phyloP scores from a whole-genome alignment of 2,797 vertebrate genomes.

The Netta rufina region DNA sequence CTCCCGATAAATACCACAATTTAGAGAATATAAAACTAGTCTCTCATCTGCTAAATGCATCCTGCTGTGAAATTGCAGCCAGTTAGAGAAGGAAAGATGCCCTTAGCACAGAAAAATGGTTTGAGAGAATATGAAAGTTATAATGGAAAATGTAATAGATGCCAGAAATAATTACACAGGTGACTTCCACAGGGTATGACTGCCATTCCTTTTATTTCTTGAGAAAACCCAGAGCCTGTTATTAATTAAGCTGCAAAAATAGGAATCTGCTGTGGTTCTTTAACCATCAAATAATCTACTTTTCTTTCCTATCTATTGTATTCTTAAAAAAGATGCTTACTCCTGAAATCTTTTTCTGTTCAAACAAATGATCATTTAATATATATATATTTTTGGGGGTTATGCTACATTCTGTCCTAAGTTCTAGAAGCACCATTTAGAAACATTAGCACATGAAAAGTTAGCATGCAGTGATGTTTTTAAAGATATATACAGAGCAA shows the following conservation, averaged over 20 bases:
- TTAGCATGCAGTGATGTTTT: not conserved
- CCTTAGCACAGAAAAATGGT: conserved; percentile 36
- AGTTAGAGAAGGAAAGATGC: conserved; percentile 53
- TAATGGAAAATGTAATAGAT: conserved; percentile 64
- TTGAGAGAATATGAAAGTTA: conserved; percentile 32
- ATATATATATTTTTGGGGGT: not conserved
- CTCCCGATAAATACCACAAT: conserved; percentile 8
- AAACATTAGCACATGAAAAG: not conserved
- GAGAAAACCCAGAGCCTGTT: not conserved
- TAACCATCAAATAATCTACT: not conserved
- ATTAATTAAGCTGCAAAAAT: conserved; percentile 38
- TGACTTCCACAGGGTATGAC: conserved; percentile 34
- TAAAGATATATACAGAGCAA: not conserved
- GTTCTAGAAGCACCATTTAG: not conserved
- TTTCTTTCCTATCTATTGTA: not conserved
- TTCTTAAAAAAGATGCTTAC: not conserved
- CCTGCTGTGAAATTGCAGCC: conserved; percentile 63
- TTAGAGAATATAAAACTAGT: conserved; percentile 43
- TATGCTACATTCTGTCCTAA: not conserved
- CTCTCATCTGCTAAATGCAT: conserved; percentile 55
- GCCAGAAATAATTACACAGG: conserved; percentile 71
- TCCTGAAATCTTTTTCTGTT: not conserved
- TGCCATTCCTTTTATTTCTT: conserved; percentile 18
- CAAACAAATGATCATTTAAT: not conserved
- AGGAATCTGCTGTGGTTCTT: not conserved